phyloP scores from a whole-genome alignment of 2,113 vertebrate species.

The Gallinago paraguaiae region DNA sequence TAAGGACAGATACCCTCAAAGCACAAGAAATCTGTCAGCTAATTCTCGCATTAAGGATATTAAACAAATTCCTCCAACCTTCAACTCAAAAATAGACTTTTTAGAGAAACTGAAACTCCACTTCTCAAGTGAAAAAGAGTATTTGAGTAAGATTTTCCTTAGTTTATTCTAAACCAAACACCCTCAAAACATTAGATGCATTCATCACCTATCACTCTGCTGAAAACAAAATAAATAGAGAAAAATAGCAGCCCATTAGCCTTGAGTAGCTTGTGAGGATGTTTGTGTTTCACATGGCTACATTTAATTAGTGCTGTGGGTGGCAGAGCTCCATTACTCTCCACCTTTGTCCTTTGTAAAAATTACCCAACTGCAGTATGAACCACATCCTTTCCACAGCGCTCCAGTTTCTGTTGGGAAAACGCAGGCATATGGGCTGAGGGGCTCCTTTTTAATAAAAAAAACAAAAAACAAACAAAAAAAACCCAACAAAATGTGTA shows the following conservation, averaged over 20 bases:
- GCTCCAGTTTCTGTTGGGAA: not conserved
- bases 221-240: not conserved
- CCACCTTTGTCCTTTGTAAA: not conserved
- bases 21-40: not conserved
- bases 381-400: not conserved
- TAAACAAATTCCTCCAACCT: not conserved
- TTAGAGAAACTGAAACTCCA: not conserved
- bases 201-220: not conserved
- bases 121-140: not conserved
- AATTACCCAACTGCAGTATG: not conserved
- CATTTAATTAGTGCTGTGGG: slow-evolving; percentile 54
- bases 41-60: not conserved
- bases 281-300: slow-evolving; percentile 58
- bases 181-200: not conserved
- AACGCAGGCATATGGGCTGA: not conserved
- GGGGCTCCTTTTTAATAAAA: not conserved
- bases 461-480: not conserved
- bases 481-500: not conserved
- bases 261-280: slow-evolving; percentile 41
- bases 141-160: not conserved
- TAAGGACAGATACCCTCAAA: not conserved
- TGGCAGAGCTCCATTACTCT: slow-evolving; percentile 23
- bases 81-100: not conserved
- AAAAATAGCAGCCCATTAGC: not conserved
- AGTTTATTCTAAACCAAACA: not conserved